Percentiles rank a stretch among this genome's conserved stretches.
These are phyloP conservation scores for Phenganax stokvisi DNA, from an alignment of 92 coral and sea anemone genomes.

Conservation along the genomic window DNA sequence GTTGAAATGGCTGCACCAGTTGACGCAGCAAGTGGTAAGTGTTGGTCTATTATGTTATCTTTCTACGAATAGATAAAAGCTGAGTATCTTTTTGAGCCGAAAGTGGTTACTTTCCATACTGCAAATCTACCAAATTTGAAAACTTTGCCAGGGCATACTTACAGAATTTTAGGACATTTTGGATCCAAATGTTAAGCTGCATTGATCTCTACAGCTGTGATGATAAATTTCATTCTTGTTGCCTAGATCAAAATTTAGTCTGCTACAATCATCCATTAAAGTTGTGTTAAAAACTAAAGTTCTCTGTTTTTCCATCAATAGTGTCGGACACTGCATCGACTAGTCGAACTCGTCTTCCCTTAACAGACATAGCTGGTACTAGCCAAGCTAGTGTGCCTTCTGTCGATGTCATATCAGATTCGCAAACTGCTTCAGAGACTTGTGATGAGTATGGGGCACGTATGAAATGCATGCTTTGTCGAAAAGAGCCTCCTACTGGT, in stretches of 20 bases:
- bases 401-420: not conserved
- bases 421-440: constrained; percentile 13
- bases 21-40: constrained; percentile 25
- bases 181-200: too few relatives aligned
- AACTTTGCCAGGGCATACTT: too few relatives aligned
- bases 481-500: constrained; percentile 78
- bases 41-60: too few relatives aligned
- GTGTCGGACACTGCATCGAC: constrained; percentile 29
- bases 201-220: too few relatives aligned
- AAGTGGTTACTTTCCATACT: too few relatives aligned
- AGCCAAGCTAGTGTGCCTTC: constrained; percentile 15
- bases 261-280: not conserved
- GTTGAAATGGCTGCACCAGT: not conserved
- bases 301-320: not conserved
- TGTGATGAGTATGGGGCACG: constrained; percentile 17
- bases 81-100: too few relatives aligned
- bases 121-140: too few relatives aligned
- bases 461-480: constrained; percentile 71
- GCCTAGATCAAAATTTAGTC: not conserved
- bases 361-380: not conserved
- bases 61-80: too few relatives aligned
- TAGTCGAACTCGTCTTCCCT: not conserved
- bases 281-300: not conserved
- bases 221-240: not conserved
- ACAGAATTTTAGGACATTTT: too few relatives aligned